Evolutionary conservation across 2,113 vertebrate species (phyloP), one percentile per base, ranked within the genome.

Genomic region (Eira barbara): DNA sequence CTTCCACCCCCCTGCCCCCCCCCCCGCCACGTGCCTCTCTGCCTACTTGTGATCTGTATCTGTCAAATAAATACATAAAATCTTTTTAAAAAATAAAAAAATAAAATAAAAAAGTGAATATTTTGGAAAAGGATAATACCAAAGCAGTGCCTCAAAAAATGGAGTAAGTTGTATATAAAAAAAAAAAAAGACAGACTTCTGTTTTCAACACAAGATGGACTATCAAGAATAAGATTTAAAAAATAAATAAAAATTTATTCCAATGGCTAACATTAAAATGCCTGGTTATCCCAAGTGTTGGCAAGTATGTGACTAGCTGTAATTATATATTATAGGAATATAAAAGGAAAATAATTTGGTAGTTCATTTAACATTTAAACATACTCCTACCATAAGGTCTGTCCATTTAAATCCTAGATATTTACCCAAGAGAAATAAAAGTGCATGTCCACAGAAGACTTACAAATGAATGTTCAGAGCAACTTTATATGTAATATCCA

Each of bases 351-450:
- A 89, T 15, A 76, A 34, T 57, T 55, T 65, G 45, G 45, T 47
- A 31, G 9, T 80, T 71, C 57, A 74, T 34, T 71, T 63, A 82
- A 92, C 63, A 81, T 31, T 47, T 74, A 89, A 96, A 82, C 6
- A 67, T 55, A 57, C 14, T 47, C 55, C 36, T 81, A 76, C 6
- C 61, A 57, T 82, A 93, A 89, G 31, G 57, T 78, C 12, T 45
- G 83, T 23, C 21, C 39, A 52, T 89, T 74, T 57, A 89, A 81
- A 74, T 55, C 25, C 34, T 21, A 94, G 52, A 34, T 81, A 71
- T 71, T 89, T 59, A 88, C 25, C 18, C 42, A 39, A 71, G 61
- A 21, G 61, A 80, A 80, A 69, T 11, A n/a, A 88, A 94, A 88
- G 36, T 34, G 6, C 15, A 17, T 49, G 1, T 29, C 31, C 39